A percentile compares a stretch with the other conserved stretches of the same genome.
Conservation (phyloP, 2,888 invertebrate genomes). For the Trisateles emortualis region DNA sequence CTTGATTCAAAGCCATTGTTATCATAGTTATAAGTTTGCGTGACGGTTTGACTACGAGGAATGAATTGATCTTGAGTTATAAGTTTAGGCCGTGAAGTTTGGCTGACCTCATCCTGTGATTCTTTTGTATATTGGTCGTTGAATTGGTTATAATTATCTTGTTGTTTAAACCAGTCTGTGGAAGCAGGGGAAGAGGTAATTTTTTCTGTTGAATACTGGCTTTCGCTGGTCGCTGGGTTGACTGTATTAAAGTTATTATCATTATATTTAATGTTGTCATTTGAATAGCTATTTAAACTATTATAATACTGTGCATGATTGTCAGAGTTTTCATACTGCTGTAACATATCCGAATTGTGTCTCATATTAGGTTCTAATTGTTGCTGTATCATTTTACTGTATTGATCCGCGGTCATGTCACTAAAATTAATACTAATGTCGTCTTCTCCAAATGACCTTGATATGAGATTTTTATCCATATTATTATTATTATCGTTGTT, state of each 20-base stretch:
- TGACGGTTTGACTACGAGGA: constrained; percentile 65
- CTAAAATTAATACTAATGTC: constrained; percentile 79
- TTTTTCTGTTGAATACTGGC: constrained; percentile 28
- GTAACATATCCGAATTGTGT: constrained; percentile 33
- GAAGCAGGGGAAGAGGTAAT: constrained; percentile 11
- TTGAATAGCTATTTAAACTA: constrained; percentile 28
- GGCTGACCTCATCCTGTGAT: constrained; percentile 16
- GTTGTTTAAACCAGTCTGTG: constrained; percentile 18
- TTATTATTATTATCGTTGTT: constrained; percentile 17
- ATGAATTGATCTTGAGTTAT: constrained; percentile 64
- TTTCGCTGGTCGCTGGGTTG: constrained; percentile 14
- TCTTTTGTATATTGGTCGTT: constrained; percentile 9
- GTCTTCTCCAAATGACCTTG: constrained; percentile 76
- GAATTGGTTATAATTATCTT: constrained; percentile 10
- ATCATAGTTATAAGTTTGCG: constrained; percentile 70
- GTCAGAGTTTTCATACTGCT: constrained; percentile 18
- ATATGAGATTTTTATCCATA: constrained; percentile 74
- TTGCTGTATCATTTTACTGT: constrained; percentile 71
- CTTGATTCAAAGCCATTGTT: constrained; percentile 59
- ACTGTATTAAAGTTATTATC: constrained; percentile 25
- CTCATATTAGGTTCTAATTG: constrained; percentile 58
- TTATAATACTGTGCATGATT: constrained; percentile 15
- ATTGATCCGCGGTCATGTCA: constrained; percentile 79
- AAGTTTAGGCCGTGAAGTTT: constrained; percentile 52
- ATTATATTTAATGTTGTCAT: constrained; percentile 19